Conservation (phyloP, 2,113 vertebrate species). For the Rhea americana region DNA sequence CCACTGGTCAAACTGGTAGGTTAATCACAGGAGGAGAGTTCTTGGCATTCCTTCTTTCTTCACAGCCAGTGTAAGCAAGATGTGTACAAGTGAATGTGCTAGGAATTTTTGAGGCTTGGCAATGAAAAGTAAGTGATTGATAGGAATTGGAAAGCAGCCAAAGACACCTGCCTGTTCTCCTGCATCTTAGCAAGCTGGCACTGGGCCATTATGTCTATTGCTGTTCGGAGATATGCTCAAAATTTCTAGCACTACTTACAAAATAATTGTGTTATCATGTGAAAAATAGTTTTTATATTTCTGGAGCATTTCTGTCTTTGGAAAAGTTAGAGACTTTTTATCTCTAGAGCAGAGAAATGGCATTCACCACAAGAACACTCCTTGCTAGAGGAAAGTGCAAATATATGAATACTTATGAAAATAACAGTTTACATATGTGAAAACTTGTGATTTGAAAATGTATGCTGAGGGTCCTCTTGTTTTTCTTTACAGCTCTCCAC, state of each 20-base stretch:
- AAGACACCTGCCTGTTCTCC: neutral
- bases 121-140: neutral
- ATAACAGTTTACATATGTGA: neutral
- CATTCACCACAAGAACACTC: neutral
- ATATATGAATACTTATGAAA: neutral
- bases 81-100: neutral
- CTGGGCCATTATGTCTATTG: neutral
- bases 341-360: neutral
- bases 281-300: neutral
- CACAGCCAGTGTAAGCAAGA: neutral
- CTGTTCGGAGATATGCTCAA: neutral
- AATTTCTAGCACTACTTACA: neutral
- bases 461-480: neutral
- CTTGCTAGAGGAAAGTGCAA: neutral
- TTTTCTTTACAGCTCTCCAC: neutral
- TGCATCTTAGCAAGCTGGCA: neutral
- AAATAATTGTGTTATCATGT: neutral
- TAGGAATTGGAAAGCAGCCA: neutral
- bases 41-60: neutral
- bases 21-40: neutral
- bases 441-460: conserved; percentile 1
- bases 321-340: neutral
- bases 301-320: neutral
- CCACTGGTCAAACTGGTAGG: neutral
- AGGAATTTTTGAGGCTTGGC: neutral